Base-by-base conservation (phyloP, 1,140 invertebrate species). In the Druon quercuslanigerum region DNA sequence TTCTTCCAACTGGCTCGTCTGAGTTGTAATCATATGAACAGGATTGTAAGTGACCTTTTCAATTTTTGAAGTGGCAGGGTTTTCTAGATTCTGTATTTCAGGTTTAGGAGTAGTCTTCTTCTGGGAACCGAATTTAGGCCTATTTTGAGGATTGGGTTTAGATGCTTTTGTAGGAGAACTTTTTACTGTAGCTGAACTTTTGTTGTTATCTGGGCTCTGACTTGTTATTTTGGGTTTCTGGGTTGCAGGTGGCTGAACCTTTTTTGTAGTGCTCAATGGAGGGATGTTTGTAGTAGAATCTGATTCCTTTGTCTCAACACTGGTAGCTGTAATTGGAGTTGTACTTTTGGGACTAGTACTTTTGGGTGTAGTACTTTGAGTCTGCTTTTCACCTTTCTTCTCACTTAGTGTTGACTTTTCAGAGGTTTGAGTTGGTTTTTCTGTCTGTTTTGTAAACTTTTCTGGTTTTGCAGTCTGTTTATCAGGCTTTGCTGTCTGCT, bases 21-120 rank as follows among this genome's bases (percentile, higher is more conserved):
- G 79, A 0, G 83, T 85, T 1, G 80, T 80, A 14, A 85, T 80
- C 71, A 87, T 85, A n/a, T 83, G 84, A 9, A 87, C 60, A 0
- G 91, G 90, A 46, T 86, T 88, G 54, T 91, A 86, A 0, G 89
- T 92, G 0, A 91, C 91, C 46, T 91, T 92, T 79, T 92, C 91
- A 60, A 92, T 87, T 77, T 89, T 91, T 0, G 87, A 88, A 2
- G 85, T 88, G 2, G 77, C 78, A 9, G 71, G 71, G 7, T 71
- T 72, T 16, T 83, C 77, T 0, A 79, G 80, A 60, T 79, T 82
- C 50, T 81, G 79, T 7, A 46, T n/a, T 7, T 76, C 81, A 52
- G 83, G 75, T 52, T 83, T 83, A 19, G 80, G 76, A 16, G 84
- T 83, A 7, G 81, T 82, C 50, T 73, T 80, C 51, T 70, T 79